A percentile compares a stretch with the other conserved stretches of the same genome.
Evolutionary conservation across 1,140 invertebrate genomes (phyloP).

Genomic region (Muscidifurax raptorellus): DNA sequence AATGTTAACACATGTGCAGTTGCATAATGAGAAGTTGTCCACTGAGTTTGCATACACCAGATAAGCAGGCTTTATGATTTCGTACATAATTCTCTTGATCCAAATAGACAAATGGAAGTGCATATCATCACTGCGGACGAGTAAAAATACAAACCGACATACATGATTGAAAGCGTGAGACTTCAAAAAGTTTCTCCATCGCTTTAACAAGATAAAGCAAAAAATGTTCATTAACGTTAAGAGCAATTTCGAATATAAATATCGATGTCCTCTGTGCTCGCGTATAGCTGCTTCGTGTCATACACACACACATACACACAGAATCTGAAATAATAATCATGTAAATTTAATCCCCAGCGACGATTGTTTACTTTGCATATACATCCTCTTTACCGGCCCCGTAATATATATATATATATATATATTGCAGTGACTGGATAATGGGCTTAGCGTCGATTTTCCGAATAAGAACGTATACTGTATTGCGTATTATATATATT

Average conservation of each 20-base stretch:
- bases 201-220: background rate
- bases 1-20: background rate
- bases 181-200: background rate
- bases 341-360: constrained; percentile 30
- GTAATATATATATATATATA: background rate
- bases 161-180: background rate
- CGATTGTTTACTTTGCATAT: constrained; percentile 25
- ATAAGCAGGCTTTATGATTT: background rate
- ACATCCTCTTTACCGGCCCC: background rate
- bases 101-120: background rate
- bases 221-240: constrained; percentile 12
- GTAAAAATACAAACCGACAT: constrained; percentile 20
- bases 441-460: constrained; percentile 36
- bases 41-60: background rate
- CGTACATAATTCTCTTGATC: background rate
- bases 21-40: background rate
- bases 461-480: constrained; percentile 24
- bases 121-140: constrained; percentile 14
- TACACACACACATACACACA: background rate
- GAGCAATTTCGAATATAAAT: constrained; percentile 15
- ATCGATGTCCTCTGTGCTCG: constrained; percentile 16
- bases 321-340: constrained; percentile 10
- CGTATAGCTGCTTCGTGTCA: background rate
- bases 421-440: background rate
- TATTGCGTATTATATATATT: background rate